A percentile compares a stretch with the other conserved stretches of the same genome.
Conservation (phyloP, 2,113 vertebrate species). For the Etia nguti region DNA sequence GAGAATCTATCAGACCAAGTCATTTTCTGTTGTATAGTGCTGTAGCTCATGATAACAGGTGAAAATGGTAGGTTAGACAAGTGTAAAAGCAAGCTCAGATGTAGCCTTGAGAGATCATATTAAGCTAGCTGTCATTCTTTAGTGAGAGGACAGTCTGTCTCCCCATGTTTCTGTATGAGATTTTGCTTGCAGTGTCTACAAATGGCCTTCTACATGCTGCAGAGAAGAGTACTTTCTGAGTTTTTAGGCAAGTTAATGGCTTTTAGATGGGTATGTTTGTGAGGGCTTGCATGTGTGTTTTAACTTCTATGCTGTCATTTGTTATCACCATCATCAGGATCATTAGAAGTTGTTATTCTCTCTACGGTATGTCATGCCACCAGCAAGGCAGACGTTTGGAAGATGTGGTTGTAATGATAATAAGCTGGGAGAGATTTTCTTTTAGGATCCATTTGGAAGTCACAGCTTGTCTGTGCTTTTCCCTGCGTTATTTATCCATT, state of each 20-base stretch:
- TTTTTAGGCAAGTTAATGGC: conserved; percentile 12
- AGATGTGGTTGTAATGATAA: conserved; percentile 26
- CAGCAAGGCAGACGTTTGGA: conserved; percentile 10
- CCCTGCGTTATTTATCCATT: conserved; percentile 9
- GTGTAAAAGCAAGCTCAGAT: conserved; percentile 1
- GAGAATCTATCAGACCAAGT: neutral
- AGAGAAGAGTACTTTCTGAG: neutral
- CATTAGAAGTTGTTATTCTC: conserved; percentile 15
- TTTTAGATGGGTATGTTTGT: neutral
- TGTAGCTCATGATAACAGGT: neutral
- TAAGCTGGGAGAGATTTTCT: conserved; percentile 21
- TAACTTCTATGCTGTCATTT: conserved; percentile 16
- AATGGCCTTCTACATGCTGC: neutral
- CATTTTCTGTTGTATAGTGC: neutral
- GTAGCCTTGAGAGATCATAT: conserved; percentile 23
- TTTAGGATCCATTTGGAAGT: conserved; percentile 34
- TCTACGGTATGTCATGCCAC: neutral
- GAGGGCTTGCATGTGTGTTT: neutral
- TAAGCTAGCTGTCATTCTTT: conserved; percentile 13
- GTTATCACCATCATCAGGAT: conserved; percentile 14
- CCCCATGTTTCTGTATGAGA: conserved; percentile 6
- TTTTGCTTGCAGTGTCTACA: conserved; percentile 4
- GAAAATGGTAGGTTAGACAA: conserved; percentile 14
- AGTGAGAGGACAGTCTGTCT: conserved; percentile 6
- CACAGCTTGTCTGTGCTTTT: neutral